Base-by-base conservation (phyloP, 2,797 vertebrate species). In the Tenualosa thibaudeaui region DNA sequence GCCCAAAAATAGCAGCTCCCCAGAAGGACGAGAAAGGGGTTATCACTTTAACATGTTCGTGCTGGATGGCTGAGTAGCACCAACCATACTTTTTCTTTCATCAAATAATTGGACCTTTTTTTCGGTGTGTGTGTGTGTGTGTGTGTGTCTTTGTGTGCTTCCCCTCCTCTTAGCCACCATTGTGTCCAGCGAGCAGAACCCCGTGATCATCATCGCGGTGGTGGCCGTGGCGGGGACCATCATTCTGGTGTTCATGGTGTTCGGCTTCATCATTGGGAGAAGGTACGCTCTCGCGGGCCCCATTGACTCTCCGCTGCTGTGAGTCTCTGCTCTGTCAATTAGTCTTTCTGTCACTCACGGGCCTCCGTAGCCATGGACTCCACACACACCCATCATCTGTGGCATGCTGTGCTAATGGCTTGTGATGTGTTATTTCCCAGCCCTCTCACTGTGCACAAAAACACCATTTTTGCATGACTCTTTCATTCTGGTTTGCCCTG, bases 191-290 rank as follows among this genome's bases (percentile, higher is more conserved):
- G 98, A 99, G 90, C 98, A 99, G 95, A 99, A 99, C 92, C 98
- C 98, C 56, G 98, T 99, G 88, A 99, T 99, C 93, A 99, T 99
- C 91, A 99, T 99, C 82, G 98, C 98, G 13, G 98, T 99, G 92
- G 98, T 99, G 88, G 98, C 98, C 13, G 98, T 99, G 88, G 98
- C 98, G 83, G 98, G 98, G 90, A 99, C 98, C 92, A 99, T 99
- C 93, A 99, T 99, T 93, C 94, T 99, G 93, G 98, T 99, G 85
- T 99, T 99, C 95, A 99, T 99, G 98, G 98, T 99, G 89, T 99
- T 99, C 87, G 98, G 98, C 92, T 99, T 99, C 96, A 99, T 99
- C 96, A 99, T 99, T 4, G 98, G 98, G 94, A 96, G 98, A 97
- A 99, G 98, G 98, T 99, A 98, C 89, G 86, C 93, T 94, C 91